Evolutionary conservation across 35 echinoderm and acorn worm genomes (phyloP), one percentile per base, ranked within the genome.

Genomic region (Heliocidaris erythrogramma): DNA sequence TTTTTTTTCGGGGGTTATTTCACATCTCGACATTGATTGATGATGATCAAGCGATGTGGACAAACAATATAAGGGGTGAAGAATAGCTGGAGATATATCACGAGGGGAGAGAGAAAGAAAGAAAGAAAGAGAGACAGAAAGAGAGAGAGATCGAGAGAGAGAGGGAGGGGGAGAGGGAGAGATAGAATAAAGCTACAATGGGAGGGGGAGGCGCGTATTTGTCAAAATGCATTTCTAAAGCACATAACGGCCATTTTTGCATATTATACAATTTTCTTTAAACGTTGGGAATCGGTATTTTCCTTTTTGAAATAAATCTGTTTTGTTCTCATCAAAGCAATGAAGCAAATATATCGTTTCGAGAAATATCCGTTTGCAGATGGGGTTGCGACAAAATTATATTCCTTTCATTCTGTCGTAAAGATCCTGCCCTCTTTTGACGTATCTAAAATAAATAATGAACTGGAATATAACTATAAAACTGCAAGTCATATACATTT

Each of bases 1-100:
- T 78, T 78, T 42, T 56, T 78, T 78, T 7, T n/a, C n/a, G n/a
- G 65, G 65, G 27, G 21, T 78, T 78, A n/a, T 13, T 89, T 89
- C 31, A 47, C 87, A 32, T 35, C 9, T 89, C 31, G 87, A 89
- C 87, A 89, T 89, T 89, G 87, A 89, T 89, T 89, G 87, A 89
- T 89, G 31, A 89, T 16, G 31, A 89, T 89, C 31, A 42, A 42
- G 87, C 31, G 47, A 89, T 48, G 87, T 32, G 47, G 47, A 48
- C 87, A 89, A 89, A 89, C 87, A 89, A 16, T 89, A 48, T 32
- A 89, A 89, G 47, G 87, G 87, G 87, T 48, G 47, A 89, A 48
- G 47, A 89, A 89, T 47, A 27, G 65, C 27, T 78, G 65, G 65
- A 78, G 27, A 78, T 78, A 78, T 78, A 78, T 78, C 65, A 78